These are phyloP conservation scores for Aleiodes alternator DNA, from an alignment of 2,888 invertebrate species.

Conservation along the genomic window DNA sequence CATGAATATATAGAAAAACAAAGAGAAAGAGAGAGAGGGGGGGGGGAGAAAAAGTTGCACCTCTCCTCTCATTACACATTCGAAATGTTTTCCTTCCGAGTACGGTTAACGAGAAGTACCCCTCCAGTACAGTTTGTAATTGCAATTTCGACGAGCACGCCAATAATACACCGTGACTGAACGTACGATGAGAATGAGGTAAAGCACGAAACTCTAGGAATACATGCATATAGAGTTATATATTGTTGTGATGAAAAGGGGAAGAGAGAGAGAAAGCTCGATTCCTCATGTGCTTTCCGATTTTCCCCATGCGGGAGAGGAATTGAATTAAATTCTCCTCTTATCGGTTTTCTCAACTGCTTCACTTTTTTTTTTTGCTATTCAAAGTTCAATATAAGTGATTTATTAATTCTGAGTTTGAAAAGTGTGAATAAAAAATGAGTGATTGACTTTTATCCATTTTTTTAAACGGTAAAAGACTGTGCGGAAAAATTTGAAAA, in stretches of 20 bases:
- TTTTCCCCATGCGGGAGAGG: background rate
- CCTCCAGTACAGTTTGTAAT: conserved; percentile 46
- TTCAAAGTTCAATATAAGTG: too few relatives aligned
- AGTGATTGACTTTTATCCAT: too few relatives aligned
- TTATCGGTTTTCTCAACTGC: too few relatives aligned
- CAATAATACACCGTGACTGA: conserved; percentile 44
- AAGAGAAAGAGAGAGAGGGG: too few relatives aligned
- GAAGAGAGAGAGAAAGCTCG: background rate
- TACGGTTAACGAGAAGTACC: conserved; percentile 47
- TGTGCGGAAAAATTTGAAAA: too few relatives aligned
- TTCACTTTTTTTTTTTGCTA: too few relatives aligned
- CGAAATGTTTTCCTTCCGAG: conserved; percentile 47
- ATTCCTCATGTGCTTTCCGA: conserved; percentile 12
- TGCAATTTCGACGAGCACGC: conserved; percentile 47
- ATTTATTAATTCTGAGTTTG: too few relatives aligned
- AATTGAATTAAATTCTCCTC: background rate
- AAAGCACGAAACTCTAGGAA: conserved; percentile 16
- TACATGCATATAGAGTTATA: conserved; percentile 31
- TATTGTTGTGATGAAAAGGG: conserved; percentile 20
- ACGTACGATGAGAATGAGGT: conserved; percentile 22
- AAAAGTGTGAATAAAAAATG: too few relatives aligned
- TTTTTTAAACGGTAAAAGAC: too few relatives aligned
- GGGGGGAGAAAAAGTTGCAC: background rate
- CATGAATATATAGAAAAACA: background rate
- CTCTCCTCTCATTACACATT: conserved; percentile 46